Evolutionary conservation across 2,113 vertebrate species (phyloP).

Genomic region (Strigops habroptila): DNA sequence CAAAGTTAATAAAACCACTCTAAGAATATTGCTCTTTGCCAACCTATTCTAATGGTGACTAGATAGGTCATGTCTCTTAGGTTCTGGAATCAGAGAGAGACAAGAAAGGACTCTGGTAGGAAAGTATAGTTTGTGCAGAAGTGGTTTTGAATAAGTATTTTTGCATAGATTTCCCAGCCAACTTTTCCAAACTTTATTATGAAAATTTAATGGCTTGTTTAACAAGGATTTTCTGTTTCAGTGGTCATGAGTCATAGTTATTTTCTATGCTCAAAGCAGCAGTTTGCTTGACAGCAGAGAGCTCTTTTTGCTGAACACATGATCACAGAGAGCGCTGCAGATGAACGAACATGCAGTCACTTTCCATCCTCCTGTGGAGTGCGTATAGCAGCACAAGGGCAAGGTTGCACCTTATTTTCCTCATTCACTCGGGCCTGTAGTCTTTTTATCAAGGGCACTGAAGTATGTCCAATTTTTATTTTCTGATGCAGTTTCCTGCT

Average conservation of each 20-base stretch:
- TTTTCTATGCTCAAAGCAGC: constrained; percentile 23
- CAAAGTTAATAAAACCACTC: constrained; percentile 32
- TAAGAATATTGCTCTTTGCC: constrained; percentile 38
- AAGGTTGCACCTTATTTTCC: neutral
- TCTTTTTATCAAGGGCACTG: constrained; percentile 33
- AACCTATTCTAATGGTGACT: constrained; percentile 12
- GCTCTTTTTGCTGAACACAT: neutral
- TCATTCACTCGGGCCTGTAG: neutral
- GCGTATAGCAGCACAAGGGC: neutral
- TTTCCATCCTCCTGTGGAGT: neutral
- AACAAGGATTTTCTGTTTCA: constrained; percentile 54
- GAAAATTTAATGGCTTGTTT: constrained; percentile 54
- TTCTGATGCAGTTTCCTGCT: constrained; percentile 49
- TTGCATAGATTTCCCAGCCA: constrained; percentile 13
- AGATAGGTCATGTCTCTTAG: neutral
- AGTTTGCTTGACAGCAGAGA: neutral
- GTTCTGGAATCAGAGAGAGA: neutral
- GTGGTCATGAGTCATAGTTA: neutral
- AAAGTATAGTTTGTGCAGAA: neutral
- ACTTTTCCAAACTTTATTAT: constrained; percentile 35
- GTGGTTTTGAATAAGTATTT: constrained; percentile 6
- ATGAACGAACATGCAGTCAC: neutral
- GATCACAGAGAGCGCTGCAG: neutral
- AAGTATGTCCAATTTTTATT: constrained; percentile 52
- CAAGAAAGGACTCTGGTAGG: neutral